A percentile compares a stretch with the other conserved stretches of the same genome.
These are phyloP conservation scores for Okapia johnstoni DNA, from an alignment of 2,113 vertebrate species.

Conservation along the genomic window DNA sequence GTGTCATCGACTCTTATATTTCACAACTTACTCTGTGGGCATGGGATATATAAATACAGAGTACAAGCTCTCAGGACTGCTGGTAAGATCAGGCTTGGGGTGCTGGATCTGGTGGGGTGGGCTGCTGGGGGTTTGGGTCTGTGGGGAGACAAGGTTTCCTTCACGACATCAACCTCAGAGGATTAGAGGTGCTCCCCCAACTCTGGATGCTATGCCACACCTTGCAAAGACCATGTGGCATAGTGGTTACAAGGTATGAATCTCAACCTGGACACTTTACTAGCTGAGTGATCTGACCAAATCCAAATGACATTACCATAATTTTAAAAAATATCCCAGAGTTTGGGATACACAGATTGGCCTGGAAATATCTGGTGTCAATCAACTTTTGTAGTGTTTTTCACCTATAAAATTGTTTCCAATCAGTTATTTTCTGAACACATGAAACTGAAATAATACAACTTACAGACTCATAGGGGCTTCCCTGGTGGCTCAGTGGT, in stretches of 20 bases:
- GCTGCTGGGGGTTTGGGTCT: rapidly evolving
- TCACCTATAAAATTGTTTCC: not conserved
- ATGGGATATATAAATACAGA: not conserved
- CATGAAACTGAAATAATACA: not conserved
- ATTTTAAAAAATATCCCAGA: not conserved
- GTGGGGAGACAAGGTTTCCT: not conserved
- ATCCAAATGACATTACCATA: not conserved
- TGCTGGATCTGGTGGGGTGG: not conserved
- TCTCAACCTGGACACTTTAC: not conserved
- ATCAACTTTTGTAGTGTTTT: not conserved
- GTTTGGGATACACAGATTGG: not conserved
- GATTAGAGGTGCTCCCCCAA: not conserved
- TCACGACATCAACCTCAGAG: not conserved
- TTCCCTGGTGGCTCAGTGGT: not conserved
- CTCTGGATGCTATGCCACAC: not conserved
- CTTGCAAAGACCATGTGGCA: not conserved
- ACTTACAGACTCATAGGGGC: not conserved
- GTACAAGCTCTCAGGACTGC: not conserved
- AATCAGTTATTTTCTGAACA: not conserved
- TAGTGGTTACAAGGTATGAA: not conserved
- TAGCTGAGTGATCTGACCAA: not conserved
- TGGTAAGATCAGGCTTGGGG: not conserved
- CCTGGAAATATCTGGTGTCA: not conserved
- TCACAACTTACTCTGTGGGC: not conserved
- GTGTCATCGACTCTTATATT: not conserved